A percentile compares a stretch with the other conserved stretches of the same genome.
Conservation (phyloP, 2,113 vertebrate species). For the Nesogale talazaci region DNA sequence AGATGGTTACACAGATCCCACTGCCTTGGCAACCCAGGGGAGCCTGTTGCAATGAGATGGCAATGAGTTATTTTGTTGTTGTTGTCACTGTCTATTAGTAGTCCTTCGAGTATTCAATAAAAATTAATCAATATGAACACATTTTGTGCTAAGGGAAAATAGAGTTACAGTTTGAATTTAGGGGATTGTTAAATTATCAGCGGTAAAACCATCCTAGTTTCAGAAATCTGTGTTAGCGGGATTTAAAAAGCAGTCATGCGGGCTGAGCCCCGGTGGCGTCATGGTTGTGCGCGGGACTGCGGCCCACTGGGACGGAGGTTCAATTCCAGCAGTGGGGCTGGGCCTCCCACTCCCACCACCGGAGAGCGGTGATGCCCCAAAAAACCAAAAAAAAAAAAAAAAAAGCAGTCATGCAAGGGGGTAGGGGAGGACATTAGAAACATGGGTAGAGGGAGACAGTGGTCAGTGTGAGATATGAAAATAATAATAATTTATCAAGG, state of each 20-base stretch:
- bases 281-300: no score
- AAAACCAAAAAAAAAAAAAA: no score
- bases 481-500: no score
- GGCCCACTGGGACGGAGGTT: no score
- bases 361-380: no score
- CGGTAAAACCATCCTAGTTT: conserved; percentile 32
- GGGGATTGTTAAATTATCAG: conserved; percentile 65
- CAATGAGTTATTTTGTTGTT: not conserved
- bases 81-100: not conserved
- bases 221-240: conserved; percentile 36
- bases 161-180: conserved; percentile 51
- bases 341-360: no score
- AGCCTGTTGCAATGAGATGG: not conserved
- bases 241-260: conserved; percentile 20
- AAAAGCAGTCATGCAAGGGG: no score
- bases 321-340: no score
- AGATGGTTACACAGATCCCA: not conserved
- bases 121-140: not conserved
- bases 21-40: not conserved
- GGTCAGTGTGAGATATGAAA: no score
- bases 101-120: not conserved
- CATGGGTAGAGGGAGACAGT: no score
- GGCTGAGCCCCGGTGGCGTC: no score
- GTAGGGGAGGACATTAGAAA: no score
- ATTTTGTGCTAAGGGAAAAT: conserved; percentile 60